Percentiles rank a stretch among this genome's conserved stretches.
Evolutionary conservation across 2,113 vertebrate genomes (phyloP).

Genomic region (Helogale parvula): DNA sequence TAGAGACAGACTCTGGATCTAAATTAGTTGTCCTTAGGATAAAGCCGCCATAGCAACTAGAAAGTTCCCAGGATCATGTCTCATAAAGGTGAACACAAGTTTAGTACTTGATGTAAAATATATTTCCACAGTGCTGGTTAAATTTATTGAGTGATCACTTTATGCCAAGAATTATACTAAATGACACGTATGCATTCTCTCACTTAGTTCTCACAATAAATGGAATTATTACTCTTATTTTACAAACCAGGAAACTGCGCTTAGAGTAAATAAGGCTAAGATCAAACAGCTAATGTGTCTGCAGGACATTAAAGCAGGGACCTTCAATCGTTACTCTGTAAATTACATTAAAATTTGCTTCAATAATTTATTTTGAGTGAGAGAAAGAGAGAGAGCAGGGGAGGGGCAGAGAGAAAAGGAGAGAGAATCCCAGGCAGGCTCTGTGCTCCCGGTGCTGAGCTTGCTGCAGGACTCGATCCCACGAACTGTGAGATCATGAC

Average conservation of each 20-base stretch:
- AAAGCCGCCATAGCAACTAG: background rate
- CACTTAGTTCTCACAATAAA: background rate
- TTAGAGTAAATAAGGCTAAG: background rate
- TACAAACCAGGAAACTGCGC: background rate
- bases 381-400: no score
- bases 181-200: background rate
- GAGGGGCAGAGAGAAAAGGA: no score
- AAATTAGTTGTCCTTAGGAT: background rate
- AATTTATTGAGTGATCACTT: background rate
- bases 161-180: background rate
- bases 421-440: no score
- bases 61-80: background rate
- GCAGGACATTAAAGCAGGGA: background rate
- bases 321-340: background rate
- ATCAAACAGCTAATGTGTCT: background rate
- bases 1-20: conserved; percentile 52
- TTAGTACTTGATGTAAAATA: background rate
- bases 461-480: no score
- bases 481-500: no score
- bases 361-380: no score
- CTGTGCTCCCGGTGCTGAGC: no score
- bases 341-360: background rate
- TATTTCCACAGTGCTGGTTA: background rate
- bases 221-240: background rate
- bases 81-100: background rate